Base-by-base conservation (phyloP, 1,140 invertebrate genomes). In the Magallana ariakensis region DNA sequence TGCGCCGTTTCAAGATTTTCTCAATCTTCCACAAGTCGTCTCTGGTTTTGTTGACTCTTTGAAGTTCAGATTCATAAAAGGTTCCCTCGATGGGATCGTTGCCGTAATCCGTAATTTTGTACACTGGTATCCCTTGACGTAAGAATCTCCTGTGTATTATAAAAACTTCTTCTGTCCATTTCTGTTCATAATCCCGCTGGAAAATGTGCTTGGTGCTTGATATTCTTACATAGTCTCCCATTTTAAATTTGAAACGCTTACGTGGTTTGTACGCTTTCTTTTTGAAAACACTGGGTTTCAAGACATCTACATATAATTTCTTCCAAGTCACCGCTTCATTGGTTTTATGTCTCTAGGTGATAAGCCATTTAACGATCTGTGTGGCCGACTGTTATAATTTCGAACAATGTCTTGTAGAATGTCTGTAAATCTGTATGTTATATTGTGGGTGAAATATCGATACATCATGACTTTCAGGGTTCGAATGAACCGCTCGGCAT, bases 141-240 rank as follows among this genome's bases (percentile, higher is more conserved):
- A 22, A 53, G 66, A 83, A 87, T 54, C 81, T 83, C 10, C 80
- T 87, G 15, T 55, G 55, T n/a, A 87, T 33, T 9, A 54, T 83
- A 56, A 87, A 83, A 8, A 87, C 85, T 83, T 87, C 80, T 15
- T 83, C 85, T n/a, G 80, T 83, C 80, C 56, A 87, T 60, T 83
- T 83, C 57, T 87, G 85, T 15, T 87, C 80, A 55, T 83, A 87
- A 15, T 86, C 85, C 62, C 80, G 13, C 60, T 70, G 80, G 60
- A 87, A 83, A 54, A 46, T 83, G 19, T 46, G 80, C 22, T 62
- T 86, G 7, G 19, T 62, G 46, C 57, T 56, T 57, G 85, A 82
- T 22, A 83, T 53, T 53, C 85, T 33, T 3, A 86, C 80, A 19
- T 56, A 53, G 19, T 86, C 85, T 8, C 85, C 80, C 11, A 55